These are phyloP conservation scores for Timandra comae DNA, from an alignment of 2,888 invertebrate species.

Conservation along the genomic window DNA sequence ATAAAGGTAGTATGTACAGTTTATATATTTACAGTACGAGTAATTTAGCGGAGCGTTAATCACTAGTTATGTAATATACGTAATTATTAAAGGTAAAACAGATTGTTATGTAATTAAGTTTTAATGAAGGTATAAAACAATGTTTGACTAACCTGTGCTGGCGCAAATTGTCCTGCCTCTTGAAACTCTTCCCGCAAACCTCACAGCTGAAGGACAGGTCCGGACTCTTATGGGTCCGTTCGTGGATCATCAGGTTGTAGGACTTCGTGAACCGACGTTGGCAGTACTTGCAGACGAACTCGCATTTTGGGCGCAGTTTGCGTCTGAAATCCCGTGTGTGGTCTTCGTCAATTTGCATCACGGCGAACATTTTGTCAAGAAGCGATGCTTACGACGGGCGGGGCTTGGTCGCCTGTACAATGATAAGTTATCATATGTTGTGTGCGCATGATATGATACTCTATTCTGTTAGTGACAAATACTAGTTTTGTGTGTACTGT, in stretches of 20 bases:
- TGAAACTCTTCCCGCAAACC: slow-evolving; percentile 98
- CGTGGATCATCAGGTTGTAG: slow-evolving; percentile 99
- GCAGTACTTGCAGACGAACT: slow-evolving; percentile 99
- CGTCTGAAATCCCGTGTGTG: slow-evolving; percentile 90
- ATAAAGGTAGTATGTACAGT: slow-evolving; percentile 10
- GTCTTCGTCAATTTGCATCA: slow-evolving; percentile 93
- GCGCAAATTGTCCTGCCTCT: slow-evolving; percentile 96
- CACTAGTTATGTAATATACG: too few species aligned
- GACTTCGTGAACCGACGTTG: slow-evolving; percentile 98
- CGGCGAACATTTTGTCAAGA: slow-evolving; percentile 88
- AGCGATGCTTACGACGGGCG: slow-evolving; percentile 69
- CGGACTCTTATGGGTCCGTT: slow-evolving; percentile 97
- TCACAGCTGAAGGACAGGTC: slow-evolving; percentile 98
- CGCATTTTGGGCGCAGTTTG: slow-evolving; percentile 95
- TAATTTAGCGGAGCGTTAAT: neutral
- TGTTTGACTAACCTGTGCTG: slow-evolving; percentile 88
- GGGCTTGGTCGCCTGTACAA: slow-evolving; percentile 69
- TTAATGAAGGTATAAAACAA: too few species aligned
- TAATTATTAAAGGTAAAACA: too few species aligned
- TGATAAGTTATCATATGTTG: slow-evolving; percentile 62
- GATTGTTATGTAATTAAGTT: too few species aligned
- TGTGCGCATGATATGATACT: slow-evolving; percentile 39
- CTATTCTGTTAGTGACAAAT: slow-evolving; percentile 32
- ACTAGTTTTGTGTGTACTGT: slow-evolving; percentile 23
- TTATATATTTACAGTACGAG: slow-evolving; percentile 3